Evolutionary conservation across 2,797 vertebrate species (phyloP).

Genomic region (Cyprinodon diabolis): DNA sequence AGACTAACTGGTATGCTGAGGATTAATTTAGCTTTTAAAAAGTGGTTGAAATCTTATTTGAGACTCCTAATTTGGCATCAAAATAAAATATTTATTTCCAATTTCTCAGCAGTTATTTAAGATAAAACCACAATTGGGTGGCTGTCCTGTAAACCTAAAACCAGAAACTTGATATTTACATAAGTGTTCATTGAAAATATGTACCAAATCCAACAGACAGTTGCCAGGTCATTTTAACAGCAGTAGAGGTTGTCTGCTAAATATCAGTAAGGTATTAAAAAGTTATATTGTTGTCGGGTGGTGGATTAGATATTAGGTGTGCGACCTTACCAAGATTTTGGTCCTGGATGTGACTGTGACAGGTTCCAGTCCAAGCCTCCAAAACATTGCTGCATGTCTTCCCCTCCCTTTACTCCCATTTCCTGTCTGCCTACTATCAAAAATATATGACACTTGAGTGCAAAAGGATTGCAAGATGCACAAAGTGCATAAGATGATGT

Average conservation of each 20-base stretch:
- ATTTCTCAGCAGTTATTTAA: too few species aligned
- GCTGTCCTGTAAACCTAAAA: background rate
- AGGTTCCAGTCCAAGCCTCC: too few species aligned
- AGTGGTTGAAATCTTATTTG: background rate
- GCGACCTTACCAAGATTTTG: too few species aligned
- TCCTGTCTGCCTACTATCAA: too few species aligned
- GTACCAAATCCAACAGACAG: background rate
- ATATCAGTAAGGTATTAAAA: background rate
- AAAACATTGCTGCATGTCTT: too few species aligned
- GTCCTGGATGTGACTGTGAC: too few species aligned
- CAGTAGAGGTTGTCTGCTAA: background rate
- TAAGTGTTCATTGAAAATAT: background rate
- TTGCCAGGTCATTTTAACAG: background rate
- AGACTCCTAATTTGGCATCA: background rate
- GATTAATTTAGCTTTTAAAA: background rate
- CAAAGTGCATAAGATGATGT: too few species aligned
- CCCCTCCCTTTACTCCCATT: too few species aligned
- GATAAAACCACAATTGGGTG: background rate
- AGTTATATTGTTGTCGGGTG: too few species aligned
- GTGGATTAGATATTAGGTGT: too few species aligned
- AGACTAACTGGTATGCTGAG: background rate
- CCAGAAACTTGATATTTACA: background rate
- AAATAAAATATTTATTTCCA: background rate
- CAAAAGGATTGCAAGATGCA: too few species aligned
- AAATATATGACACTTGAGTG: too few species aligned